Evolutionary conservation across 2,888 invertebrate species (phyloP).

Genomic region (Ennomos erosarius): DNA sequence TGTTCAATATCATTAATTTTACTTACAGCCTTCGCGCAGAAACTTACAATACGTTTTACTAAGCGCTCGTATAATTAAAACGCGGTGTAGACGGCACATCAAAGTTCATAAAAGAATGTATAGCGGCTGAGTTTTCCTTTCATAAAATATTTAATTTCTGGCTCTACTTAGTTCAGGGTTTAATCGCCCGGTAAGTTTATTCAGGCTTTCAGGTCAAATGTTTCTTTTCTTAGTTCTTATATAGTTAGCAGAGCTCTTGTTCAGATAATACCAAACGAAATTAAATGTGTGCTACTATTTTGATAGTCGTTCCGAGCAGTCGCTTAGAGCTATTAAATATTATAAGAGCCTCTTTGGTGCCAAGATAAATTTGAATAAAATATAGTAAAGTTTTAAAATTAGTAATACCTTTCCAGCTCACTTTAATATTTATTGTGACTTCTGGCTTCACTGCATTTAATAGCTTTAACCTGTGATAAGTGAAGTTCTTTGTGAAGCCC

Average conservation of each 20-base stretch:
- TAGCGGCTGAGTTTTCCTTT: constrained; percentile 31
- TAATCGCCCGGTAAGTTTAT: constrained; percentile 31
- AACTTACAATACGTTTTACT: constrained; percentile 18
- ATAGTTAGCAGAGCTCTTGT: constrained; percentile 18
- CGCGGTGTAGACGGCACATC: constrained; percentile 7
- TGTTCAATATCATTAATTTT: constrained; percentile 35
- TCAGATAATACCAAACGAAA: constrained; percentile 12
- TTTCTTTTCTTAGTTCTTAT: constrained; percentile 15
- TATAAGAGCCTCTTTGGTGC: not conserved
- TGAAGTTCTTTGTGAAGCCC: constrained; percentile 48
- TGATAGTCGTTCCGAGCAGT: constrained; percentile 1
- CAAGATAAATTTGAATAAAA: not conserved
- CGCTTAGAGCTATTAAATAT: constrained; percentile 8
- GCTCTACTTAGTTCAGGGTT: constrained; percentile 31
- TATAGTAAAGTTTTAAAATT: constrained; percentile 1
- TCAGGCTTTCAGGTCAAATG: constrained; percentile 33
- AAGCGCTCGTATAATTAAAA: constrained; percentile 16
- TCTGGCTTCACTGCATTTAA: constrained; percentile 21
- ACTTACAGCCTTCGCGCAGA: constrained; percentile 9
- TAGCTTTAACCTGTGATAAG: constrained; percentile 13
- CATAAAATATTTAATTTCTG: constrained; percentile 34
- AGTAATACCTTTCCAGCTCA: not conserved
- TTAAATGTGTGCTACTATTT: constrained; percentile 1
- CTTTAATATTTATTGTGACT: constrained; percentile 5
- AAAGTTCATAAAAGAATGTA: constrained; percentile 30